Conservation (phyloP, 2,113 vertebrate genomes). For the Sapajus apella region DNA sequence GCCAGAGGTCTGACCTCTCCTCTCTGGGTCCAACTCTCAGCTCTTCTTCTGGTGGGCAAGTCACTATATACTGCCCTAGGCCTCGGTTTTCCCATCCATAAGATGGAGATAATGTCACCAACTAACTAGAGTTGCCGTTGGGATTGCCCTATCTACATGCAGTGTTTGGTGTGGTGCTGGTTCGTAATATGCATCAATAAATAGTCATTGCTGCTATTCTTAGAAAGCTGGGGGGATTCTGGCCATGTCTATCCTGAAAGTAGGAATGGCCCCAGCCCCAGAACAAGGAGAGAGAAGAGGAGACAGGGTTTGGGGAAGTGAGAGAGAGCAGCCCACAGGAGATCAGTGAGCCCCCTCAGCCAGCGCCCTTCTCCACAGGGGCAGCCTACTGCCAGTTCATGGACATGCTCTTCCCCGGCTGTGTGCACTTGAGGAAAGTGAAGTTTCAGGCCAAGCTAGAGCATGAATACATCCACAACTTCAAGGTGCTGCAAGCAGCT, state of each 20-base stretch:
- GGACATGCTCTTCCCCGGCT: slow-evolving; percentile 99
- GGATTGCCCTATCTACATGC: background rate
- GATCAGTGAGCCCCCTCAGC: background rate
- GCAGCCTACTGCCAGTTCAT: slow-evolving; percentile 99
- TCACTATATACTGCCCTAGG: background rate
- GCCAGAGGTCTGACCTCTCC: background rate
- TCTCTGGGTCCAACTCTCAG: background rate
- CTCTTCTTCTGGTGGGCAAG: background rate
- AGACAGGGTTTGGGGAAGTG: background rate
- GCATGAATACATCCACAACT: slow-evolving; percentile 98
- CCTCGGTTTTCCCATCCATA: background rate
- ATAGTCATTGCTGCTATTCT: background rate
- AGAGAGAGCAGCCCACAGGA: too few species aligned
- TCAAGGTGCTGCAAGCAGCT: slow-evolving; percentile 97
- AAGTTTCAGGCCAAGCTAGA: slow-evolving; percentile 99
- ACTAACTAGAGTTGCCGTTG: background rate
- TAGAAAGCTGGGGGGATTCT: background rate
- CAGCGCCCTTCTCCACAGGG: slow-evolving; percentile 81
- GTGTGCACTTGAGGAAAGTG: slow-evolving; percentile 96
- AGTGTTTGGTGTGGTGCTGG: background rate
- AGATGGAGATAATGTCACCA: background rate
- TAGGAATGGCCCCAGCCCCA: background rate
- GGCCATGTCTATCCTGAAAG: background rate
- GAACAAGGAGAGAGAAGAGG: background rate
- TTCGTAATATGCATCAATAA: background rate